These are phyloP conservation scores for Chloropsis hardwickii DNA, from an alignment of 2,113 vertebrate genomes.

Conservation along the genomic window DNA sequence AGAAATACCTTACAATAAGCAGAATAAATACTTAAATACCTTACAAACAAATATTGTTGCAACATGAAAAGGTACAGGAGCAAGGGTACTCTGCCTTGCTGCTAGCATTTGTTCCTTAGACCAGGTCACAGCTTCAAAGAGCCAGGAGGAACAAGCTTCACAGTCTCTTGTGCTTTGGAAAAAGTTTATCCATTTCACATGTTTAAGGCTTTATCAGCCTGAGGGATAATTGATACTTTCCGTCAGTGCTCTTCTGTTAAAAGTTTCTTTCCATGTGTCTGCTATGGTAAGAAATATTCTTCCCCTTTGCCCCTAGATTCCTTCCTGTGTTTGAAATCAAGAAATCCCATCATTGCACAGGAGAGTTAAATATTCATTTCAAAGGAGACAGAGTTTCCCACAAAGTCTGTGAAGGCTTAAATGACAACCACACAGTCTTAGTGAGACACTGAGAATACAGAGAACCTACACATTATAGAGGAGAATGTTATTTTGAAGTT, in stretches of 20 bases:
- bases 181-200: neutral
- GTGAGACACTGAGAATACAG: neutral
- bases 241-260: neutral
- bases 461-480: neutral
- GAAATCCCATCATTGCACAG: neutral
- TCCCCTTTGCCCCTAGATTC: neutral
- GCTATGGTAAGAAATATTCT: neutral
- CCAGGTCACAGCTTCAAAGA: neutral
- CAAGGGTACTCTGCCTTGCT: neutral
- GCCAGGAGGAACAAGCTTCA: neutral
- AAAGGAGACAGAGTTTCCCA: neutral
- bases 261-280: neutral
- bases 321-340: slow-evolving; percentile 3
- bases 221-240: neutral
- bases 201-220: neutral
- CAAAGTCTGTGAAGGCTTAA: neutral
- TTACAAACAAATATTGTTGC: neutral
- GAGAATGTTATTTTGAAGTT: neutral
- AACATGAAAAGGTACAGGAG: neutral
- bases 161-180: neutral
- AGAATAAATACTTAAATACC: neutral
- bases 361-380: neutral
- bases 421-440: neutral
- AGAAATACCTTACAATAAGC: neutral
- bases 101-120: neutral